Conservation (phyloP, 1,140 invertebrate genomes). For the Drosophila orena region DNA sequence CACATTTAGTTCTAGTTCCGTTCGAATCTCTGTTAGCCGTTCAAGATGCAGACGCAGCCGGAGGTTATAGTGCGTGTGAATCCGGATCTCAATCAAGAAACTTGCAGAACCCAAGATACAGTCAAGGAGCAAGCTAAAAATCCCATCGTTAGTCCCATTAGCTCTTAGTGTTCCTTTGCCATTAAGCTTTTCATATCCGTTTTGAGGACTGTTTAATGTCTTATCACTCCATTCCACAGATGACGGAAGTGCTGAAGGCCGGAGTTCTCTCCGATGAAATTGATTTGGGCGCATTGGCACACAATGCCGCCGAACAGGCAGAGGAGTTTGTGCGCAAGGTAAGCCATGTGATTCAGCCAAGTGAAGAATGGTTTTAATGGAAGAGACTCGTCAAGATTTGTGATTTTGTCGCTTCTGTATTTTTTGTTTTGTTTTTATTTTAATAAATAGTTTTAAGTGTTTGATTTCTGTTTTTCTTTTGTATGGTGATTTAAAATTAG, state of each 20-base stretch:
- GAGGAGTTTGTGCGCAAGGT: slow-evolving; percentile 97
- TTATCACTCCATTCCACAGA: slow-evolving; percentile 84
- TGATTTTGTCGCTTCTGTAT: neutral
- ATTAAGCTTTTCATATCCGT: slow-evolving; percentile 17
- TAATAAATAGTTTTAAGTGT: slow-evolving; percentile 37
- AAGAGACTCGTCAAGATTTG: neutral
- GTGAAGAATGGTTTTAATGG: neutral
- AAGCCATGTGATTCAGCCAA: slow-evolving; percentile 24
- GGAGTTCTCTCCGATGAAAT: slow-evolving; percentile 93
- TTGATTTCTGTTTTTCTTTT: neutral
- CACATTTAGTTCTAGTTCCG: slow-evolving; percentile 37
- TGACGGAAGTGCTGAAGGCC: slow-evolving; percentile 93
- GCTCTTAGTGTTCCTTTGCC: slow-evolving; percentile 9
- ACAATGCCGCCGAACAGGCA: slow-evolving; percentile 96
- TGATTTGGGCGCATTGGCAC: slow-evolving; percentile 92
- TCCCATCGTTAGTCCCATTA: slow-evolving; percentile 50
- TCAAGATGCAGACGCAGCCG: slow-evolving; percentile 42
- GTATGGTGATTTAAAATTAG: neutral
- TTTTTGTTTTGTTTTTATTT: neutral
- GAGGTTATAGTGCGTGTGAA: slow-evolving; percentile 42
- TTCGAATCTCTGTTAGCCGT: slow-evolving; percentile 31
- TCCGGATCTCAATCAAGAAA: slow-evolving; percentile 16
- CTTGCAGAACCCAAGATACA: slow-evolving; percentile 24
- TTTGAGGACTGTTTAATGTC: neutral
- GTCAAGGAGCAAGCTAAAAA: slow-evolving; percentile 28